Evolutionary conservation across 2,113 vertebrate species (phyloP).

Genomic region (Rhipidura dahli): DNA sequence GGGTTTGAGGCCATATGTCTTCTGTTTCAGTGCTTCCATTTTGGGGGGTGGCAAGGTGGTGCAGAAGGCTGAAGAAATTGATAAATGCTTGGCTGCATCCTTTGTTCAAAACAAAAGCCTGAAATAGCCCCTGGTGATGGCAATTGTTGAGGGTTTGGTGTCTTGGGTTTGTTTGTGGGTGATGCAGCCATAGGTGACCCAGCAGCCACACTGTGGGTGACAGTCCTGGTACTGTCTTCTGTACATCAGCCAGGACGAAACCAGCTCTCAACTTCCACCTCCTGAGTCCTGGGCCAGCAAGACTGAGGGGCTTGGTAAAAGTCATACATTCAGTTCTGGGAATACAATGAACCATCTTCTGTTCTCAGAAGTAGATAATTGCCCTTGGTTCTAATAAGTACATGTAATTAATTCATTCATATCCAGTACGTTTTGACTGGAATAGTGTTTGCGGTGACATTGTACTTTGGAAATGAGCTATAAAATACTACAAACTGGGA

Average conservation of each 20-base stretch:
- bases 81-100: not conserved
- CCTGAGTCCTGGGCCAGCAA: not conserved
- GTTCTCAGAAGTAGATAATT: not conserved
- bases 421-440: not conserved
- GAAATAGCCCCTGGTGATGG: not conserved
- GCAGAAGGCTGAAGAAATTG: not conserved
- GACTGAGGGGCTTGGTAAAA: not conserved
- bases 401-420: not conserved
- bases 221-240: not conserved
- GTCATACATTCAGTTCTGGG: not conserved
- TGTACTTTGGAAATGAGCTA: not conserved
- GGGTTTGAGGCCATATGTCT: not conserved
- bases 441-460: not conserved
- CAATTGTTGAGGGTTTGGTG: not conserved
- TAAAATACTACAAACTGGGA: not conserved
- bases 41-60: fast-evolving
- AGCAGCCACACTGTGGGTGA: not conserved
- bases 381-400: not conserved
- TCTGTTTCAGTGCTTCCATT: not conserved
- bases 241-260: not conserved
- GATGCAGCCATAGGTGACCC: not conserved
- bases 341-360: not conserved
- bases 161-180: not conserved
- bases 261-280: not conserved
- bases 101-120: not conserved